These are phyloP conservation scores for Myzus persicae DNA, from an alignment of 1,140 invertebrate species.

Conservation along the genomic window DNA sequence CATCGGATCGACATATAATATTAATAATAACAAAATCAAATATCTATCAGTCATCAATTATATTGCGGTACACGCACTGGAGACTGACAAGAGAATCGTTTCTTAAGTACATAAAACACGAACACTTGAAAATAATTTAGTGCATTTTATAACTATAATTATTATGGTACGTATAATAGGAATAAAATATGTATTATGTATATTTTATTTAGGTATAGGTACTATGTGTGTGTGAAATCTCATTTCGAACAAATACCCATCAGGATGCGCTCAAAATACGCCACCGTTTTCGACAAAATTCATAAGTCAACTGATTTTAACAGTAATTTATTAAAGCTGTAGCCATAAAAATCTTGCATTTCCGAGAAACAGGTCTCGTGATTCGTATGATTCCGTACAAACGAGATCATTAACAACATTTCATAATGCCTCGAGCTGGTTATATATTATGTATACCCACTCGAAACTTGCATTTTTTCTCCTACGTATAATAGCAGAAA, in stretches of 20 bases:
- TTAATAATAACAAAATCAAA: no score
- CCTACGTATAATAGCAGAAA: neutral
- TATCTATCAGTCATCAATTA: neutral
- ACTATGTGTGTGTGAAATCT: neutral
- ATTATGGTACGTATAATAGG: neutral
- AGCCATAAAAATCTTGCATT: neutral
- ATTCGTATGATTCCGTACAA: neutral
- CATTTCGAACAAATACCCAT: neutral
- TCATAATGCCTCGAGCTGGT: neutral
- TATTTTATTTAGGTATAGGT: neutral
- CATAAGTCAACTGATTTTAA: neutral
- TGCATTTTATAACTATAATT: neutral
- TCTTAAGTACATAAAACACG: neutral
- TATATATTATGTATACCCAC: neutral
- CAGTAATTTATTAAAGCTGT: neutral
- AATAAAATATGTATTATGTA: no score
- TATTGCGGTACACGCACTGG: neutral
- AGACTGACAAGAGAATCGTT: neutral
- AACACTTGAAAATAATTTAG: neutral
- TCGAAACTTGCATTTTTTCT: neutral
- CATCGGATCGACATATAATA: no score
- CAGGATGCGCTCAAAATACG: neutral
- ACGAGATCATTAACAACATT: neutral
- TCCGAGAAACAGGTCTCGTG: neutral
- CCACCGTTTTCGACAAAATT: neutral